Evolutionary conservation across 2,797 vertebrate species (phyloP).

Genomic region (Paratrypauchen microcephalus): DNA sequence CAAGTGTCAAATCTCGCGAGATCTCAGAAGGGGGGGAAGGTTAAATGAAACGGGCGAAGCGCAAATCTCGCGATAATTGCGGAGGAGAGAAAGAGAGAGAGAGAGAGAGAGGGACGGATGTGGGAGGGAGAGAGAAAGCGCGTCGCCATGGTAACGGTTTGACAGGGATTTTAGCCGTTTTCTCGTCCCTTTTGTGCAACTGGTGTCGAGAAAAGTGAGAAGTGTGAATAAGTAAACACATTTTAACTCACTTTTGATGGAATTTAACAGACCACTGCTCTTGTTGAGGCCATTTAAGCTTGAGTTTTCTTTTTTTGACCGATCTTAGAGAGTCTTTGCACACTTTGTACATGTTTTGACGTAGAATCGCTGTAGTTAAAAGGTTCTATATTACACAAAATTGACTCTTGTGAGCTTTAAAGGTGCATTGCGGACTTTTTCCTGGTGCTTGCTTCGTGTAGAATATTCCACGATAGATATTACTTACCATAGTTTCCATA

Average conservation of each 20-base stretch:
- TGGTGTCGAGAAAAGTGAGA: slow-evolving; percentile 17
- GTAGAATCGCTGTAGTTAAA: too few relatives aligned
- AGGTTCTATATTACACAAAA: too few relatives aligned
- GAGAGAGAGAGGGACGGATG: slow-evolving; percentile 15
- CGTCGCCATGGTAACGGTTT: slow-evolving; percentile 66
- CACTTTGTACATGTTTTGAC: too few relatives aligned
- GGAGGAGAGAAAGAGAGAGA: slow-evolving; percentile 17
- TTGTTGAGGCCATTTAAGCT: too few relatives aligned
- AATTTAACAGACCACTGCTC: background rate
- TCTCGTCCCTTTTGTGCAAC: slow-evolving; percentile 19
- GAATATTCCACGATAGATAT: too few relatives aligned
- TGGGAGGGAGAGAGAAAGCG: slow-evolving; percentile 19
- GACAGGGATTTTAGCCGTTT: slow-evolving; percentile 15
- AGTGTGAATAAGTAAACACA: background rate
- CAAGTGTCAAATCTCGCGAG: slow-evolving; percentile 67
- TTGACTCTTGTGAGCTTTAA: too few relatives aligned
- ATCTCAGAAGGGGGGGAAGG: background rate
- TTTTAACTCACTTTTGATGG: background rate
- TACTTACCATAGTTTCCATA: too few relatives aligned
- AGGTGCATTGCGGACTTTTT: too few relatives aligned
- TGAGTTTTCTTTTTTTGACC: too few relatives aligned
- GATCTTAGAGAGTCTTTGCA: too few relatives aligned
- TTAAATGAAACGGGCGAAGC: fast-evolving
- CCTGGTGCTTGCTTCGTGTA: too few relatives aligned
- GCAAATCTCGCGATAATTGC: slow-evolving; percentile 47